These are phyloP conservation scores for Acipenser oxyrinchus DNA, from an alignment of 2,797 vertebrate species.

Conservation along the genomic window DNA sequence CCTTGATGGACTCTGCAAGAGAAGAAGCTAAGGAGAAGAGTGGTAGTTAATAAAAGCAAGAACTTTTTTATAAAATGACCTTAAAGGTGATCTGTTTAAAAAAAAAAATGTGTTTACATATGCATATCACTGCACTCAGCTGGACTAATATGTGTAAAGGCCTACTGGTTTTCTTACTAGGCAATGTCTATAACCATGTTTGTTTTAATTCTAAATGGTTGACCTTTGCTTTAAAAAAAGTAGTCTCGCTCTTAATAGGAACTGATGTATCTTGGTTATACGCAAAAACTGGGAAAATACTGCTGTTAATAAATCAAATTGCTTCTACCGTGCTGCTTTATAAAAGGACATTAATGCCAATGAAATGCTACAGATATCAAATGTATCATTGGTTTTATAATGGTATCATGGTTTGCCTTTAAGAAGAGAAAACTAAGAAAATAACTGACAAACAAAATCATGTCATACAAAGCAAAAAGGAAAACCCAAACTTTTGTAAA, in stretches of 20 bases:
- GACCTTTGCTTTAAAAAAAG: constrained; percentile 73
- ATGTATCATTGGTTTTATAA: constrained; percentile 60
- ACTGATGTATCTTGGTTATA: constrained; percentile 62
- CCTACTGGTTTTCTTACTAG: constrained; percentile 55
- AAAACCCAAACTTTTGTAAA: constrained; percentile 95
- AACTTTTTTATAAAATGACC: constrained; percentile 77
- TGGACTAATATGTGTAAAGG: constrained; percentile 65
- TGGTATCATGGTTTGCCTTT: constrained; percentile 61
- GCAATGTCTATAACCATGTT: constrained; percentile 46
- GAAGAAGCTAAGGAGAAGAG: constrained; percentile 62
- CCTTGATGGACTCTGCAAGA: constrained; percentile 58
- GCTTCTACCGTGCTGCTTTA: constrained; percentile 69
- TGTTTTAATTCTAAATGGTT: constrained; percentile 66
- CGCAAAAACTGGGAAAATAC: constrained; percentile 71
- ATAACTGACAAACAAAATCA: constrained; percentile 64
- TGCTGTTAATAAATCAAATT: constrained; percentile 61
- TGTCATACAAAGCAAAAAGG: constrained; percentile 75
- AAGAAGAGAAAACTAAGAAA: constrained; percentile 38
- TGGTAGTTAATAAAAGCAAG: constrained; percentile 59
- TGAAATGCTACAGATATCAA: constrained; percentile 52
- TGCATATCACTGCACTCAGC: constrained; percentile 85
- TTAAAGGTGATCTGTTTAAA: constrained; percentile 78
- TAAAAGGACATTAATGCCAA: constrained; percentile 62
- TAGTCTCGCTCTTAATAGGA: constrained; percentile 71
- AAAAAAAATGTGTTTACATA: constrained; percentile 93